Evolutionary conservation across 2,797 vertebrate genomes (phyloP), one percentile per base, ranked within the genome.

Genomic region (Phrynocephalus vlangalii): DNA sequence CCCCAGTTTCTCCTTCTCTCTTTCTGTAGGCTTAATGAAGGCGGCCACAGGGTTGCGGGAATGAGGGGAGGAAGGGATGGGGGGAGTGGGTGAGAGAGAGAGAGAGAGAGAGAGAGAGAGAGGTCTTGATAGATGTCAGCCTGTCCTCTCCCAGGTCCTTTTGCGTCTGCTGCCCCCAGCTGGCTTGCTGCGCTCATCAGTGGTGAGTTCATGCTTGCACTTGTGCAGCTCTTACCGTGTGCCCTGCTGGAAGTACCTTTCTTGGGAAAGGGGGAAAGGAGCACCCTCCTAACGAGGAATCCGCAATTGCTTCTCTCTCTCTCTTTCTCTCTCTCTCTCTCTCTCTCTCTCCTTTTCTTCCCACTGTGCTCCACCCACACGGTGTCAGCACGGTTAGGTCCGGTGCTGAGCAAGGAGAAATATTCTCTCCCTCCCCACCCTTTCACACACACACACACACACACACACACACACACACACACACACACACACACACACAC

Each of bases 151-250:
- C 78, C 83, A 76, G 78, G 71, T 87, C 86, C 81, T 83, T 24
- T 76, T 76, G 87, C 83, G 38, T 85, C 78, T 88, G 87, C 87
- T 88, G 87, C 87, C 87, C 87, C 83, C 87, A 88, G 24, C 87
- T 88, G 87, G 87, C 60, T 82, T 16, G 48, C 78, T 75, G 6
- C 2, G 24, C 56, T 52, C 66, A 76, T 83, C 81, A 20, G 77
- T 75, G 26, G 20, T 80, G 78, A 63, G 87, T 85, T 82, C 71
- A 18, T 3, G 11, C 67, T 48, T 2, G 82, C 75, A 44, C 24
- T 79, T 68, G 50, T 4, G 11, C 56, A 13, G 71, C 3, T 71
- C 44, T 80, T 2, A 44, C 77, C 78, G 13, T 52, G 30, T 28
- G 7, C 70, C 48, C 79, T 11, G n/a, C 56, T 26, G 60, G 44